Percentiles rank a stretch among this genome's conserved stretches.
phyloP scores from a whole-genome alignment of 2,113 vertebrate genomes.

The Chloropsis hardwickii region DNA sequence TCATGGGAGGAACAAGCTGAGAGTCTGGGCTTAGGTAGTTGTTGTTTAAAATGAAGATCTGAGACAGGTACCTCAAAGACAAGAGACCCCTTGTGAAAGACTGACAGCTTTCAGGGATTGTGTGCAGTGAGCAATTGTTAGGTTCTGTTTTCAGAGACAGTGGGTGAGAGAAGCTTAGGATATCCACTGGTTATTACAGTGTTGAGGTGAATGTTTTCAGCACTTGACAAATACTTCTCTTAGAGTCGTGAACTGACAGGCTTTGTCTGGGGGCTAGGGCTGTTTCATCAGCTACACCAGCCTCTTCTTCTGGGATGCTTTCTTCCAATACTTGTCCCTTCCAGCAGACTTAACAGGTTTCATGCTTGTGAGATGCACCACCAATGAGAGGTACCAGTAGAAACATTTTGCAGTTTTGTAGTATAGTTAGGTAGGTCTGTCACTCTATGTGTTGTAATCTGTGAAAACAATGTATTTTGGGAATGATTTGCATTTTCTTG shows the following conservation, averaged over 20 bases:
- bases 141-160: not conserved
- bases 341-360: not conserved
- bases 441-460: not conserved
- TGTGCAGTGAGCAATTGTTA: fast-evolving
- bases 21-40: not conserved
- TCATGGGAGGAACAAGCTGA: not conserved
- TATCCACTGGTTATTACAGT: not conserved
- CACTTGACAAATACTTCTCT: not conserved
- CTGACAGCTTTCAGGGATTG: fast-evolving
- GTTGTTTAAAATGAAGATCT: not conserved
- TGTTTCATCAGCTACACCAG: not conserved
- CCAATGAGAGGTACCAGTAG: not conserved
- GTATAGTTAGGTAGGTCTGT: slow-evolving; percentile 2
- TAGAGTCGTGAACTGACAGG: not conserved
- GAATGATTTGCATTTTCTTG: not conserved
- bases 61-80: not conserved
- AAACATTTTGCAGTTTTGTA: not conserved
- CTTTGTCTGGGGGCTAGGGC: not conserved
- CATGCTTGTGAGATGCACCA: not conserved
- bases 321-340: not conserved
- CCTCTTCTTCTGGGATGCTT: not conserved
- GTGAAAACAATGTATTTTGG: not conserved
- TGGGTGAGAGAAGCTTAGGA: not conserved
- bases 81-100: not conserved
- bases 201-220: not conserved